phyloP scores from a whole-genome alignment of 2,113 vertebrate species.

The Diphyllodes magnificus region DNA sequence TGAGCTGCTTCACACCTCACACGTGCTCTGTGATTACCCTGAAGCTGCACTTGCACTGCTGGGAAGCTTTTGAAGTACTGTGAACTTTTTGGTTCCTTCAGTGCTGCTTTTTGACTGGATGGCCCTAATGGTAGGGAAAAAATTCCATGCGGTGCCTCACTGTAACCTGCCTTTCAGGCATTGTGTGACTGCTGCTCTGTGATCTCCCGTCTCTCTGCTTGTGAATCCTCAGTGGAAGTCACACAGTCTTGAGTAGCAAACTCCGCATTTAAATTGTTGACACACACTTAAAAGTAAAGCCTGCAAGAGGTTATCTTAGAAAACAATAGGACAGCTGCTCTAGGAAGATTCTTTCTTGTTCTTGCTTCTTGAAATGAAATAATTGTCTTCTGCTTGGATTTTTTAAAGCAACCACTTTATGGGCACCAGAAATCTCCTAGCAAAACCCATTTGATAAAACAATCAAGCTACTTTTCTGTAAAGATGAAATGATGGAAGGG shows the following conservation, averaged over 20 bases:
- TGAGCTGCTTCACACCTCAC: background rate
- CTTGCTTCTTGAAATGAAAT: background rate
- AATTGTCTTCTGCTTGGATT: background rate
- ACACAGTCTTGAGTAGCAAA: background rate
- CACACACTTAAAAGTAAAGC: background rate
- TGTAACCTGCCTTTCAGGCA: background rate
- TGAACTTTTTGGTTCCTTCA: background rate
- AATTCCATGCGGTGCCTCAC: no score
- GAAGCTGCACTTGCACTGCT: background rate
- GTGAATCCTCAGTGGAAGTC: background rate
- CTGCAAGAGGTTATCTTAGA: background rate
- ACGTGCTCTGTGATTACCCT: background rate
- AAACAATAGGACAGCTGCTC: background rate
- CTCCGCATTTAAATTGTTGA: background rate
- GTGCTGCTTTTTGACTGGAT: background rate
- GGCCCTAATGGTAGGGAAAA: background rate
- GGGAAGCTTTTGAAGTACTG: background rate
- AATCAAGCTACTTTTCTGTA: background rate
- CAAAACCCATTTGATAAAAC: background rate
- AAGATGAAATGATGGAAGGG: background rate
- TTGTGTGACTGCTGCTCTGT: background rate
- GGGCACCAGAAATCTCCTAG: background rate
- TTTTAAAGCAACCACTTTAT: background rate
- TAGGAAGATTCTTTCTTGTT: background rate
- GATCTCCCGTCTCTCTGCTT: background rate